Base-by-base conservation (phyloP, 2,888 invertebrate species). In the Mongoloraphidia duomilia region DNA sequence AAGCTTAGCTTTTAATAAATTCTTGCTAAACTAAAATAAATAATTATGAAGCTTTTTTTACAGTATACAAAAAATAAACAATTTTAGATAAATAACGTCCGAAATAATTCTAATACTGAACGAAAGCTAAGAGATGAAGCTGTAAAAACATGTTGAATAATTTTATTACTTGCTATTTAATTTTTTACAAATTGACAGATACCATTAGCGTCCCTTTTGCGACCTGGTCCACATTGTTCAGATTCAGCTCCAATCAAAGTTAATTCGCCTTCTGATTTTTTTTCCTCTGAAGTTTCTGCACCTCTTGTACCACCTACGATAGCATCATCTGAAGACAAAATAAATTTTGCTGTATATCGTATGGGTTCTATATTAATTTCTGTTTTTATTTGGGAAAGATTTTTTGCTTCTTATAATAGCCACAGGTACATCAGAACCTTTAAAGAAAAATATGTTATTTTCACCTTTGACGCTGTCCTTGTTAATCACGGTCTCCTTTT, bases 181-280 rank as follows among this genome's bases (percentile, higher is more conserved):
- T 40, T 51, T 47, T 56, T 45, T 17, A 56, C 49, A 56, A 66
- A 61, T 55, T 69, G 69, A 59, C 79, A 80, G 41, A 82, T 72
- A 9, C 84, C 83, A 50, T 74, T 72, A n/a, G 75, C 72, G 61
- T 86, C 82, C 35, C 85, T 73, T 56, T 71, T 72, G 57, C 79
- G 71, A 44, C 78, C 84, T 0, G 84, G 85, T 13, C 84, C 84
- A 63, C 86, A 86, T 60, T 84, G 81, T 60, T 84, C 84, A 46
- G 73, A 72, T 12, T 61, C 65, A 14, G 79, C 81, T 0, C 84
- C 82, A 14, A 84, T 58, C 41, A 84, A 68, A 58, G 73, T 76
- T 59, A 72, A 65, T 54, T 75, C 70, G 55, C 69, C 58, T 41
- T 56, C 34, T 14, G n/a, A 14, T 33, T 42, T 43, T n/a, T 14